These are phyloP conservation scores for Lithophane semibrunnea DNA, from an alignment of 2,888 invertebrate species.

Conservation along the genomic window DNA sequence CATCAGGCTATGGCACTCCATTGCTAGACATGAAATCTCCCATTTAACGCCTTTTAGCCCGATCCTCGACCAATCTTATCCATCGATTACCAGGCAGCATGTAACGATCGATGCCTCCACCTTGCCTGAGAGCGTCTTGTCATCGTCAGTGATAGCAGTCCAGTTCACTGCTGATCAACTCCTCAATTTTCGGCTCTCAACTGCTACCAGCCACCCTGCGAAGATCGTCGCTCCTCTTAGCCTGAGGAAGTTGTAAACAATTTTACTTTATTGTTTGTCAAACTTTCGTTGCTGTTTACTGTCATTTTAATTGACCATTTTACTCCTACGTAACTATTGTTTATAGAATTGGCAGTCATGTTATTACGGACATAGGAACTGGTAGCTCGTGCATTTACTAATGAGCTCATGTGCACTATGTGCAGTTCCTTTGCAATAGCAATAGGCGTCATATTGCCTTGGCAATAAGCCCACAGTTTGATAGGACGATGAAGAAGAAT, in stretches of 20 bases:
- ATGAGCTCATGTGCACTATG: conserved; percentile 25
- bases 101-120: too few relatives aligned
- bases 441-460: conserved; percentile 22
- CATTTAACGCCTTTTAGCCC: background rate
- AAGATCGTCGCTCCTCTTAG: background rate
- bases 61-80: too few relatives aligned
- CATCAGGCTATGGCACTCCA: background rate
- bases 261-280: background rate
- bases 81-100: background rate
- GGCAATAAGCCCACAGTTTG: conserved; percentile 31
- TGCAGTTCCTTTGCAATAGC: conserved; percentile 31
- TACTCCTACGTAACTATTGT: conserved; percentile 24
- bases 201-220: background rate
- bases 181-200: background rate
- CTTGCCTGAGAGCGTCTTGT: background rate
- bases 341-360: conserved; percentile 54
- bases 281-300: conserved; percentile 8
- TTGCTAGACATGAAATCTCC: background rate
- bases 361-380: conserved; percentile 25
- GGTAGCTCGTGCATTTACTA: conserved; percentile 10
- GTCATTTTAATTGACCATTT: conserved; percentile 20
- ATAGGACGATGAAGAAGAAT: conserved; percentile 29
- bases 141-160: background rate
- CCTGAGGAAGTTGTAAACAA: background rate
- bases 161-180: background rate